Conservation (phyloP, 2,888 invertebrate species). For the Tromatobia lineatoria region DNA sequence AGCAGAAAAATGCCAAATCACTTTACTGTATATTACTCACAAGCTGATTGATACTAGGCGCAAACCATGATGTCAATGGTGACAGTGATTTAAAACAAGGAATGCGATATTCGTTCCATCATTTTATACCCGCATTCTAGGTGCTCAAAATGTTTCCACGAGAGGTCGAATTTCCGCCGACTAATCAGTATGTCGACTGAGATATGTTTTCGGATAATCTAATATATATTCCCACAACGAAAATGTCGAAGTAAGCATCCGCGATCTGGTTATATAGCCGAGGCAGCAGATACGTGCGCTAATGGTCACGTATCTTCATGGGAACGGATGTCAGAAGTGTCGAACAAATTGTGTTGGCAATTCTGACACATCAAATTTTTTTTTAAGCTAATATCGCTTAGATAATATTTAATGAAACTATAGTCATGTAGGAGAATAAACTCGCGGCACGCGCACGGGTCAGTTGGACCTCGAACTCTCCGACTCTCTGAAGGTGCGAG, state of each 20-base stretch:
- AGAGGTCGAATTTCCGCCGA: constrained; percentile 28
- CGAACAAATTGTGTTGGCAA: not conserved
- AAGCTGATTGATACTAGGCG: not conserved
- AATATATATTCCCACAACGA: constrained; percentile 13
- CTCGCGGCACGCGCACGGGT: constrained; percentile 73
- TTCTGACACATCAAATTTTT: not conserved
- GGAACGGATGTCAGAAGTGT: not conserved
- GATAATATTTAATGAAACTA: not conserved
- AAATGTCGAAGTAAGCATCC: constrained; percentile 18
- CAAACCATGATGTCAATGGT: not conserved
- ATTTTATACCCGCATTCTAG: constrained; percentile 17
- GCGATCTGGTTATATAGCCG: constrained; percentile 4
- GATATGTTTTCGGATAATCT: constrained; percentile 19
- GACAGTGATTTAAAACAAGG: not conserved
- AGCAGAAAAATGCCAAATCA: not conserved
- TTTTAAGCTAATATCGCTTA: not conserved
- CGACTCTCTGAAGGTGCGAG: constrained; percentile 70
- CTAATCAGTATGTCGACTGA: not conserved
- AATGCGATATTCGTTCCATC: not conserved
- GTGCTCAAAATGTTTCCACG: constrained; percentile 24
- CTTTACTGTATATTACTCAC: not conserved
- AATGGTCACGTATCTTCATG: constrained; percentile 8
- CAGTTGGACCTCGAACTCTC: constrained; percentile 27
- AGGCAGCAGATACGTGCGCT: constrained; percentile 6
- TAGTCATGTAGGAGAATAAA: constrained; percentile 8